These are phyloP conservation scores for Baronia brevicornis DNA, from an alignment of 2,888 invertebrate species.

Conservation along the genomic window DNA sequence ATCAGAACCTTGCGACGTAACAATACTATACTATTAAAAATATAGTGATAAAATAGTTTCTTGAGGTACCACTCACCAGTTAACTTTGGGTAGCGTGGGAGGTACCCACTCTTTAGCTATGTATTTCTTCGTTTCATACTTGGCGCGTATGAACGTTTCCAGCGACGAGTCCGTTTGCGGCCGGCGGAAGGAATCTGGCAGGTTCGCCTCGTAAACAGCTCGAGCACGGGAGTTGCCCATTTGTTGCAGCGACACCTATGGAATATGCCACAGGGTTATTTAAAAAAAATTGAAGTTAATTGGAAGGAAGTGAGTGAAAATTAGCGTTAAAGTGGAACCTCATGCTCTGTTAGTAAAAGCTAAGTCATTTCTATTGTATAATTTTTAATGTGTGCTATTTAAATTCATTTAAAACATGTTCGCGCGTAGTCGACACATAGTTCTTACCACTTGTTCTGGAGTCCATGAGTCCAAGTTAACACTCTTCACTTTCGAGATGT, in stretches of 20 bases:
- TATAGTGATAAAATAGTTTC: neutral
- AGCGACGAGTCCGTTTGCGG: conserved; percentile 96
- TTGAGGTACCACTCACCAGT: conserved; percentile 63
- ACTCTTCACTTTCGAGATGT: conserved; percentile 98
- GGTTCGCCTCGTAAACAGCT: conserved; percentile 97
- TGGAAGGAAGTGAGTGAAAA: neutral
- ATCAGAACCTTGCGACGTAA: neutral
- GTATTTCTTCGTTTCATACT: conserved; percentile 99
- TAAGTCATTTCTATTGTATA: no score
- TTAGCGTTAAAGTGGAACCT: neutral
- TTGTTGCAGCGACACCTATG: conserved; percentile 88
- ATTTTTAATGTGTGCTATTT: no score
- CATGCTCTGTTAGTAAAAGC: no score
- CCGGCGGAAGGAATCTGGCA: conserved; percentile 95
- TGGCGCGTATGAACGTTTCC: conserved; percentile 97
- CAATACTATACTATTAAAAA: no score
- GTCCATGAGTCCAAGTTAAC: conserved; percentile 99
- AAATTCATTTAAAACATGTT: no score
- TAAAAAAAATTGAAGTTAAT: neutral
- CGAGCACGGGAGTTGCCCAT: conserved; percentile 98
- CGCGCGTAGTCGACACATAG: no score
- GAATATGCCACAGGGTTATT: no score
- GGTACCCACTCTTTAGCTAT: conserved; percentile 98
- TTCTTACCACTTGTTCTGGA: conserved; percentile 92
- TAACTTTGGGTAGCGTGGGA: conserved; percentile 87